phyloP scores from a whole-genome alignment of 2,797 vertebrate species.

The Sebastes hubbsi region DNA sequence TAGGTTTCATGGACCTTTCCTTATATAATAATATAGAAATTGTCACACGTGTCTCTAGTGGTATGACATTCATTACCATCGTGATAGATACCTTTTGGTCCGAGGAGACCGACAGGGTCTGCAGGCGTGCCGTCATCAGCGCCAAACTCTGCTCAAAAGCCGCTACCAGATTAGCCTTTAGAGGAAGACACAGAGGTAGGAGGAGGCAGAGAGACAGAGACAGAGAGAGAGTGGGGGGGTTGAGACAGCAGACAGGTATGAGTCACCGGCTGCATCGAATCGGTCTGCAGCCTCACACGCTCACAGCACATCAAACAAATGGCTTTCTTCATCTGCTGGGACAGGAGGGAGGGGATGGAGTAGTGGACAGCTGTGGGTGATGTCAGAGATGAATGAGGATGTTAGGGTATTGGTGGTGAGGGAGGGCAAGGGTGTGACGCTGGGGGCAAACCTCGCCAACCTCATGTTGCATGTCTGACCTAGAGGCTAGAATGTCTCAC shows the following conservation, averaged over 20 bases:
- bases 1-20: background rate
- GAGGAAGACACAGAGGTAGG: conserved; percentile 36
- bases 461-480: conserved; percentile 31
- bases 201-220: background rate
- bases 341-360: conserved; percentile 20
- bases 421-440: background rate
- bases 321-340: conserved; percentile 41
- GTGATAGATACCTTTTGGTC: conserved; percentile 90
- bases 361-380: conserved; percentile 48
- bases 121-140: conserved; percentile 95
- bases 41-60: background rate
- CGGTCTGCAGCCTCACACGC: conserved; percentile 27
- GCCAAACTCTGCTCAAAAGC: conserved; percentile 98
- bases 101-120: conserved; percentile 91
- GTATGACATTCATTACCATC: background rate
- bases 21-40: background rate
- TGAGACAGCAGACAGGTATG: conserved; percentile 34
- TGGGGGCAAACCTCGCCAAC: background rate
- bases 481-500: background rate
- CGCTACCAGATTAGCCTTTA: conserved; percentile 93
- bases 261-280: conserved; percentile 51
- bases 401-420: conserved; percentile 19
- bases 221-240: background rate
- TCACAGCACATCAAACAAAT: conserved; percentile 53
- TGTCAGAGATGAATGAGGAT: conserved; percentile 56